Evolutionary conservation across 2,888 invertebrate species (phyloP).

Genomic region (Mythimna loreyi): DNA sequence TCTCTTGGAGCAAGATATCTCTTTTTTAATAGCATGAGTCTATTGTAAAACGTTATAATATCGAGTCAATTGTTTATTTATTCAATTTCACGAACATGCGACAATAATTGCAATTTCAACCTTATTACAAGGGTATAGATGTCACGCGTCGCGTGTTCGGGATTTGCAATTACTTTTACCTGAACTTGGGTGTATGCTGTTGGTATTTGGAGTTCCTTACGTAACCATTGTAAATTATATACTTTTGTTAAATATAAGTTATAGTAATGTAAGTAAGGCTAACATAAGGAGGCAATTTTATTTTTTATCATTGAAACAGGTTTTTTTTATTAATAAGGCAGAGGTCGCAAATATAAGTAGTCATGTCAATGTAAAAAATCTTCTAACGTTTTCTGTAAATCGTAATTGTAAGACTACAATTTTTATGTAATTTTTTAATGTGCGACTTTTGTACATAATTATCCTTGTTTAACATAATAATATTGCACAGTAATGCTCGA

Average conservation of each 20-base stretch:
- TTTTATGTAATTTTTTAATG: constrained; percentile 12
- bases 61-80: background rate
- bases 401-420: constrained; percentile 1
- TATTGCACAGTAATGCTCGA: constrained; percentile 12
- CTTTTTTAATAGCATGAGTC: background rate
- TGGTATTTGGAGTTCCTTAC: constrained; percentile 25
- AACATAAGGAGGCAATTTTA: constrained; percentile 14
- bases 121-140: background rate
- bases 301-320: constrained; percentile 4
- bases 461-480: constrained; percentile 19
- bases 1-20: background rate
- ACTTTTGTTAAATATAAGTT: constrained; percentile 34
- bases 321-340: background rate
- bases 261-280: constrained; percentile 7
- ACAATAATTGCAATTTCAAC: constrained; percentile 2
- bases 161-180: background rate
- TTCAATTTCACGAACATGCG: constrained; percentile 1
- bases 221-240: constrained; percentile 27
- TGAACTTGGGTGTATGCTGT: background rate
- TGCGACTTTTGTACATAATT: constrained; percentile 24
- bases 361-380: background rate
- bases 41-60: background rate
- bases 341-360: background rate
- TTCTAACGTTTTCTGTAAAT: background rate
- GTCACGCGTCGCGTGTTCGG: background rate